Base-by-base conservation (phyloP, 2,888 invertebrate species). In the Pheosia tremula region DNA sequence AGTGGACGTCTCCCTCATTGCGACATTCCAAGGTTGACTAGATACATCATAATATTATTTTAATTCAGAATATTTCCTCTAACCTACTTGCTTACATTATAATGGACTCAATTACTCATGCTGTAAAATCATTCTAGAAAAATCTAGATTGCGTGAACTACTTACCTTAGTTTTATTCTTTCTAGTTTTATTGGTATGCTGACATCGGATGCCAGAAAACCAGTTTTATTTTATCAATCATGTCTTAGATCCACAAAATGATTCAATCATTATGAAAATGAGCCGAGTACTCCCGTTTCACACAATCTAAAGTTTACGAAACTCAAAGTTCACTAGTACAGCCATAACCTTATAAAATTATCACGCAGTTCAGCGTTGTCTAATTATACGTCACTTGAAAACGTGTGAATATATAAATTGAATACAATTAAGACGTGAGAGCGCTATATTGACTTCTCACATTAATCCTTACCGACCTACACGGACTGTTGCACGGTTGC, bases 1-100 rank as follows among this genome's bases (percentile, higher is more conserved):
- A 74, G 78, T 79, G 82, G 80, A 79, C 81, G 80, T 80, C 79
- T 78, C 78, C 79, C 79, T 82, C 79, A 76, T 84, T 81, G 80
- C 80, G 80, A 78, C 75, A 75, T 80, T 72, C 76, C 77, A 80
- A 81, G 80, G 79, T 76, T 78, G 76, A 79, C 74, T 72, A 77
- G 78, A 73, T 76, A 80, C 74, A 80, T 82, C 79, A 74, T 69
- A 79, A 74, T 66, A 69, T 74, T 67, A 74, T 74, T 77, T 78
- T 68, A 71, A 76, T 74, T 74, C 71, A 58, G 50, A 63, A 72
- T 74, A 67, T 66, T 69, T 76, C 60, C 56, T 60, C 64, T 66
- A 65, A 69, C 65, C 64, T 68, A 68, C 63, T 72, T 69, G 62
- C 54, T 65, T 60, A 66, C 58, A 65, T 68, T 45, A 50, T 50